These are phyloP conservation scores for Spisula solida DNA, from an alignment of 2,888 invertebrate species.

Conservation along the genomic window DNA sequence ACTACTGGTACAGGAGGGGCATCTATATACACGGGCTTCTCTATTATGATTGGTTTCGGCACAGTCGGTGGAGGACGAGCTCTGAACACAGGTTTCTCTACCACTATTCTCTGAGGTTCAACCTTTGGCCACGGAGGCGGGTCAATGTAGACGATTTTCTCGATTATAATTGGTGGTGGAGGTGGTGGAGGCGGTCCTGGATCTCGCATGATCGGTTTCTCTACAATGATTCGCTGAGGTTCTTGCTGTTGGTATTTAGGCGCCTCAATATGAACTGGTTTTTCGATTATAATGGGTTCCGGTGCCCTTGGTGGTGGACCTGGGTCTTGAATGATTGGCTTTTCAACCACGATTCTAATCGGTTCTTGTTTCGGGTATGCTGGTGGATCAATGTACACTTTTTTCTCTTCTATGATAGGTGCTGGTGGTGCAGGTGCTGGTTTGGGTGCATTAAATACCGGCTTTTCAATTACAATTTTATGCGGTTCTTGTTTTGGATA, in stretches of 20 bases:
- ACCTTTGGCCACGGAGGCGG: conserved; percentile 63
- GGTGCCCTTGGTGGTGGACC: conserved; percentile 60
- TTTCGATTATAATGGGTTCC: conserved; percentile 59
- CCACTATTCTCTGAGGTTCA: conserved; percentile 61
- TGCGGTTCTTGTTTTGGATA: conserved; percentile 58
- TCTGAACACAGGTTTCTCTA: conserved; percentile 62
- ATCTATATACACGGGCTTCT: conserved; percentile 66
- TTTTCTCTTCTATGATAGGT: conserved; percentile 61
- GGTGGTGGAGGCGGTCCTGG: conserved; percentile 66
- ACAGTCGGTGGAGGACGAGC: conserved; percentile 52
- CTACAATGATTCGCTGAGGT: conserved; percentile 63
- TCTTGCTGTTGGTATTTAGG: conserved; percentile 60
- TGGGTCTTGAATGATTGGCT: conserved; percentile 59
- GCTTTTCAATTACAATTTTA: conserved; percentile 58
- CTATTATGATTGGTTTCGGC: conserved; percentile 60
- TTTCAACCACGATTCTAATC: conserved; percentile 59
- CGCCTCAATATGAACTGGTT: conserved; percentile 51
- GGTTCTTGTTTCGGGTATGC: conserved; percentile 56
- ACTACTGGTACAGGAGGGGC: conserved; percentile 34
- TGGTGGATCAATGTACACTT: conserved; percentile 58
- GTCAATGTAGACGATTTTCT: conserved; percentile 65
- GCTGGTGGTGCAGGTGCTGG: conserved; percentile 56
- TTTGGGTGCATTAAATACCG: conserved; percentile 53
- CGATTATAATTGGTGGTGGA: conserved; percentile 62
- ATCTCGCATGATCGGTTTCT: conserved; percentile 59